Conservation (phyloP, 2,797 vertebrate species). For the Acanthurus tractus region DNA sequence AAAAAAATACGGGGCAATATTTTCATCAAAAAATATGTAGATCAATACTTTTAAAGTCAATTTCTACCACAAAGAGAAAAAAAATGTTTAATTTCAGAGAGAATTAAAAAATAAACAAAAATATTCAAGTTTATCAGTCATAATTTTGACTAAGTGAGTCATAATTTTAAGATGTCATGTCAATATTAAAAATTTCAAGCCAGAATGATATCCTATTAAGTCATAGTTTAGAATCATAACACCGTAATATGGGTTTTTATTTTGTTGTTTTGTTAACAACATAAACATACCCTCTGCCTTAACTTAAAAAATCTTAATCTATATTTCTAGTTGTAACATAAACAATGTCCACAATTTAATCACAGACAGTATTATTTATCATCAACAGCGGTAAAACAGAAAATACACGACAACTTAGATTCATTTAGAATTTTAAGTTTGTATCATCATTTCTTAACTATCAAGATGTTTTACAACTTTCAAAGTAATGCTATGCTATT, state of each 20-base stretch:
- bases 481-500: background rate
- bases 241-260: too few relatives aligned
- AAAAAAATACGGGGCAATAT: background rate
- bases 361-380: background rate
- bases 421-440: background rate
- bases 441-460: background rate
- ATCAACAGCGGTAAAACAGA: background rate
- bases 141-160: background rate
- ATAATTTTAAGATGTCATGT: background rate
- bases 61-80: background rate
- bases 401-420: background rate
- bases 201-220: background rate
- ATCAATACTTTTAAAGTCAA: background rate
- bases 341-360: background rate
- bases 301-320: background rate
- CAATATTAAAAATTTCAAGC: too few relatives aligned
- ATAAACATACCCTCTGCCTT: background rate
- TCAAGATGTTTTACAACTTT: background rate
- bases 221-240: too few relatives aligned
- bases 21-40: background rate
- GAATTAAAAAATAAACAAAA: background rate
- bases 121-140: background rate
- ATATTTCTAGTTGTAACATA: background rate
- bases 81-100: background rate
- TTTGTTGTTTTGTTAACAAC: background rate